phyloP scores from a whole-genome alignment of 2,888 invertebrate genomes.

The Agrochola lota region DNA sequence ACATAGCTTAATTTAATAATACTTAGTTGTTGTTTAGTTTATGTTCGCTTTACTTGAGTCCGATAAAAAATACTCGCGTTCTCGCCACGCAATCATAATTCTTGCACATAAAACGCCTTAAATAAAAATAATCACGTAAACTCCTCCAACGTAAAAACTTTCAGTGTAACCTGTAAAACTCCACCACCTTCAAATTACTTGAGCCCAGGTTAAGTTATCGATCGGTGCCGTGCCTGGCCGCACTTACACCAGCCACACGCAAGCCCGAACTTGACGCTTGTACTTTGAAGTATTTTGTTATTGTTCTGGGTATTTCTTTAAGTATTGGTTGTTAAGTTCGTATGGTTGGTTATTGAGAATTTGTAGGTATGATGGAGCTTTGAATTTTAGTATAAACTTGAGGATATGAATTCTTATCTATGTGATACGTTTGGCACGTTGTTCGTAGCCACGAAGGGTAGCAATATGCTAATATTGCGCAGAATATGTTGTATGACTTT shows the following conservation, averaged over 20 bases:
- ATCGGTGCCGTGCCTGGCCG: slow-evolving; percentile 39
- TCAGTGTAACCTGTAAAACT: background rate
- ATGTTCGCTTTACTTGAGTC: background rate
- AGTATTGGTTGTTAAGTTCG: slow-evolving; percentile 20
- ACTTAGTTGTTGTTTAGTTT: background rate
- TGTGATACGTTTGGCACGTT: too few relatives aligned
- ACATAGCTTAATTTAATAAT: background rate
- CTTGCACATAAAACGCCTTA: background rate
- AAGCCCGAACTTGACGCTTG: slow-evolving; percentile 44
- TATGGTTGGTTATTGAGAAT: background rate
- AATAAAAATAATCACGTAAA: background rate
- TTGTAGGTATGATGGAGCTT: too few relatives aligned
- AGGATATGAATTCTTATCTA: background rate
- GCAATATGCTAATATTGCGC: too few relatives aligned
- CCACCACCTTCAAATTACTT: slow-evolving; percentile 2
- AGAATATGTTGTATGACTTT: too few relatives aligned
- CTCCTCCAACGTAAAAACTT: background rate
- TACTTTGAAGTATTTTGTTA: slow-evolving; percentile 27
- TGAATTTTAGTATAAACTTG: background rate
- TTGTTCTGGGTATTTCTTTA: slow-evolving; percentile 18
- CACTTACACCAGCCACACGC: slow-evolving; percentile 30
- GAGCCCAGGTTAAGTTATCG: slow-evolving; percentile 39
- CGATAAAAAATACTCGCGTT: background rate
- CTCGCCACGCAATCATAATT: too few relatives aligned
- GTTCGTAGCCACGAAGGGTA: too few relatives aligned